Conservation (phyloP, 92 coral and sea anemone species). For the Anthopleura xanthogrammica region DNA sequence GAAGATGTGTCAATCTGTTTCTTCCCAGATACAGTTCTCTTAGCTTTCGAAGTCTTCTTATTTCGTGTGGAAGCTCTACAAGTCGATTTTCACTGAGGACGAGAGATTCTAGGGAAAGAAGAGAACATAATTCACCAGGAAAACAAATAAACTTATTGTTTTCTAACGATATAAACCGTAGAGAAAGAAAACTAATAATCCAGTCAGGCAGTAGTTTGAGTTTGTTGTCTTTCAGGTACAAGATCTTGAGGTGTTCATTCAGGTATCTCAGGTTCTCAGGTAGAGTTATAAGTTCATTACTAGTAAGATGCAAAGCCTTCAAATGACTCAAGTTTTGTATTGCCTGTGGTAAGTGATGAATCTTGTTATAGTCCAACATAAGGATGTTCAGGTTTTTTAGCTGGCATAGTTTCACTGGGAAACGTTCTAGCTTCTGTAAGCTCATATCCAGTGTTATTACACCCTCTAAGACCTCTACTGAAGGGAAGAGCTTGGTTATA, state of each 20-base stretch:
- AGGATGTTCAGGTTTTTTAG: constrained; percentile 66
- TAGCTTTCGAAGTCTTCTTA: constrained; percentile 47
- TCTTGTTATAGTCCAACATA: constrained; percentile 62
- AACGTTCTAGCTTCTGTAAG: constrained; percentile 39
- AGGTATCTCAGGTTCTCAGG: constrained; percentile 61
- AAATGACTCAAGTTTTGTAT: constrained; percentile 47
- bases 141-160: constrained; percentile 59
- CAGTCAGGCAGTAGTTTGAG: constrained; percentile 67
- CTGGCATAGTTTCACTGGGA: constrained; percentile 60
- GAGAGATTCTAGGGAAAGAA: constrained; percentile 59
- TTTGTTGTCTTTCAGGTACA: constrained; percentile 59
- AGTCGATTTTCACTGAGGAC: constrained; percentile 67
- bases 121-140: constrained; percentile 65
- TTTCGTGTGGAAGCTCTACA: constrained; percentile 61
- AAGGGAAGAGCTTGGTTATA: constrained; percentile 49
- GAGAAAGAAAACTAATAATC: constrained; percentile 59
- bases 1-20: constrained; percentile 47
- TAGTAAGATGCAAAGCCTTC: constrained; percentile 57
- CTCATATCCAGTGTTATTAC: constrained; percentile 66
- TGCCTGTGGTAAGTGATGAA: constrained; percentile 51
- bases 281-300: constrained; percentile 42
- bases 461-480: constrained; percentile 52
- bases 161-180: constrained; percentile 65
- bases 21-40: constrained; percentile 74
- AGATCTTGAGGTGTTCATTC: constrained; percentile 41